Evolutionary conservation across 2,113 vertebrate genomes (phyloP), one percentile per base, ranked within the genome.

Genomic region (Macquaria australasica): DNA sequence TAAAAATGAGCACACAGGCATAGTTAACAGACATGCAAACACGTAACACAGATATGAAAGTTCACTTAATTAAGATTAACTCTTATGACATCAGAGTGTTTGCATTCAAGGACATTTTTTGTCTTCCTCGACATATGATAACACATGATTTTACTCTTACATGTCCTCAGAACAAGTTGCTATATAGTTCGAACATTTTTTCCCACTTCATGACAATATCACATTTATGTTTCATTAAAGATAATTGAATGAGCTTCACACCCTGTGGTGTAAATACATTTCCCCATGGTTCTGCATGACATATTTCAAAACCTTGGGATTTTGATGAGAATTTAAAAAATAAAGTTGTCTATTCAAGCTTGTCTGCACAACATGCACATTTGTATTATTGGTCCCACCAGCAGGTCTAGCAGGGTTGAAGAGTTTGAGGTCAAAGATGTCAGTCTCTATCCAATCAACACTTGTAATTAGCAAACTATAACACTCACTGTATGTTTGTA

Each of bases 341-440:
- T 20, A 53, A 53, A 43, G 15, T 37, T 66, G n/a, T 37, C 20
- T 8, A 62, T 15, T 73, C 34, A 63, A 48, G n/a, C 53, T 67
- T 28, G 4, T 60, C 50, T 75, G 64, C 41, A 73, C 28, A 28
- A 23, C 11, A 55, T 14, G 37, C 12, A 58, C 53, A 43, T 69
- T 58, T 71, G 45, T 10, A 43, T 45, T 6, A 59, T 60, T 20
- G 0, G 23, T 21, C 31, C 5, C 18, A 48, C 5, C n/a, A 55
- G 45, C 3, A 0, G 9, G 41, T 77, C 37, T 5, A 28, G 23
- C 18, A 37, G 63, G 23, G 23, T 9, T 50, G 39, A 21, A 18
- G 18, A 34, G 28, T 18, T 50, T 37, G 20, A 62, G 25, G 50
- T 66, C 79, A 81, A 34, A 66, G 14, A 66, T 37, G 79, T 74